phyloP scores from a whole-genome alignment of 2,888 invertebrate species.

The Diarsia brunnea region DNA sequence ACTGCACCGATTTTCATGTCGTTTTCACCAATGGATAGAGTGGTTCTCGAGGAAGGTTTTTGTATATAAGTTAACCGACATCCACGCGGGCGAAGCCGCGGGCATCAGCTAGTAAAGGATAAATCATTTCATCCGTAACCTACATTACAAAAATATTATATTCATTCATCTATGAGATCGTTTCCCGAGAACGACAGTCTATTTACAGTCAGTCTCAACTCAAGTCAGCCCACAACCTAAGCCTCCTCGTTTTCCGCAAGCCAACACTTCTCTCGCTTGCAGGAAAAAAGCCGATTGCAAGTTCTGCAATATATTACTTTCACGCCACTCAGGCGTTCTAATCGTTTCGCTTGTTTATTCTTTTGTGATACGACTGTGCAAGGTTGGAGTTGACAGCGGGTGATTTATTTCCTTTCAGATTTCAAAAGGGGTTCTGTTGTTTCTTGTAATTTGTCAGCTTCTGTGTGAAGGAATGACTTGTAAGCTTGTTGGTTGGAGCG shows the following conservation, averaged over 20 bases:
- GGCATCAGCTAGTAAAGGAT: too few relatives aligned
- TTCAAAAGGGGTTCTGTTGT: conserved; percentile 37
- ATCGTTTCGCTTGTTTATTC: conserved; percentile 75
- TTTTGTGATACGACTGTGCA: conserved; percentile 64
- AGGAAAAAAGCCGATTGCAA: conserved; percentile 74
- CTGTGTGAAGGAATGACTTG: conserved; percentile 19
- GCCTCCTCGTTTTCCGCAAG: conserved; percentile 3
- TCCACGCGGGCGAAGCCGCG: too few relatives aligned
- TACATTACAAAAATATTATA: too few relatives aligned
- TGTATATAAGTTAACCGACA: too few relatives aligned
- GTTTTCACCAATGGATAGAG: too few relatives aligned
- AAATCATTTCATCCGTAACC: too few relatives aligned
- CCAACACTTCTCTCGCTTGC: conserved; percentile 42
- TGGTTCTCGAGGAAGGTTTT: too few relatives aligned
- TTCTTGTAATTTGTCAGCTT: conserved; percentile 45
- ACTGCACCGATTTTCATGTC: too few relatives aligned
- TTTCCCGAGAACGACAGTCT: not conserved
- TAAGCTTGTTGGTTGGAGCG: not conserved
- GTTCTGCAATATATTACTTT: conserved; percentile 77
- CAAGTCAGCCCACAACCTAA: not conserved
- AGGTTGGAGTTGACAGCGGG: conserved; percentile 53
- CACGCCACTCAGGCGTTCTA: conserved; percentile 73
- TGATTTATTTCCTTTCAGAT: conserved; percentile 49
- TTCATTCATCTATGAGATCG: not conserved
- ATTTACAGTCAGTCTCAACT: not conserved